Conservation (phyloP, 2,888 invertebrate species). For the Chalcosyrphus nemorum region DNA sequence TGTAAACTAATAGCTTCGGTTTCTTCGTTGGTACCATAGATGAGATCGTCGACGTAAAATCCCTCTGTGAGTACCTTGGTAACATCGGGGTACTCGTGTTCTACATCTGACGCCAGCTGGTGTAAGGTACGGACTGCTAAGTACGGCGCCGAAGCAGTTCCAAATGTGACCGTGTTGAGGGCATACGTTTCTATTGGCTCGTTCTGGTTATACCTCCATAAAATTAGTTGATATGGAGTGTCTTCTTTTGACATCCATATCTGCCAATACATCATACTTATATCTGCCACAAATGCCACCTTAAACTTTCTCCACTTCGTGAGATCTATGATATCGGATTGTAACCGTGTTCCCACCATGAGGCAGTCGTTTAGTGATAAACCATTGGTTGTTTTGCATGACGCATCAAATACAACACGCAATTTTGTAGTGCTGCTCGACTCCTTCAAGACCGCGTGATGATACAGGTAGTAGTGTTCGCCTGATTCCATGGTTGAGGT, state of each 20-base stretch:
- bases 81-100: conserved; percentile 65
- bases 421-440: not conserved
- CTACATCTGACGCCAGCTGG: conserved; percentile 68
- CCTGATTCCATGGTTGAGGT: not conserved
- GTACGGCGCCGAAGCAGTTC: no score
- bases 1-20: conserved; percentile 12
- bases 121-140: no score
- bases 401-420: no score
- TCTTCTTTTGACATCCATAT: conserved; percentile 23
- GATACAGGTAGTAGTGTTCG: not conserved
- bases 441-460: not conserved
- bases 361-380: not conserved
- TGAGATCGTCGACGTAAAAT: conserved; percentile 64
- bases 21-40: conserved; percentile 26
- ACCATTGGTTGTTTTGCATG: not conserved
- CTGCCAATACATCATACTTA: conserved; percentile 19
- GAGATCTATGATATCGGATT: not conserved
- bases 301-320: not conserved
- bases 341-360: conserved; percentile 1
- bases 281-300: not conserved
- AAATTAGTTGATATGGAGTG: conserved; percentile 32
- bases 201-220: conserved; percentile 22
- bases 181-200: conserved; percentile 47
- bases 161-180: no score
- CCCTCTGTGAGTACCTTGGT: conserved; percentile 22